phyloP scores from a whole-genome alignment of 2,113 vertebrate species.

The Cynoglossus semilaevis region DNA sequence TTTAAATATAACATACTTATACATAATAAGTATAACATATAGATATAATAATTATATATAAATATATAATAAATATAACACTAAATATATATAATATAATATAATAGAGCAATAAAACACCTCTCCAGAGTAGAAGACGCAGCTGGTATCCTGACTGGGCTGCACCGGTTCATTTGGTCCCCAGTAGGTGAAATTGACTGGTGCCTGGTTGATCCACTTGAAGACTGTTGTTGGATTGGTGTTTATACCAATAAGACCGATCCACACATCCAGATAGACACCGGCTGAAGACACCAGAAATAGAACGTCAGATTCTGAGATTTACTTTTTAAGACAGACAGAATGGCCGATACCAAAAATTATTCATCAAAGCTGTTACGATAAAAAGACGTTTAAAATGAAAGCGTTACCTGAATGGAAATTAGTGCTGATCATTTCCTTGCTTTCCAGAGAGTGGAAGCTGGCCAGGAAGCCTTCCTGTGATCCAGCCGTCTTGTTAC shows the following conservation, averaged over 20 bases:
- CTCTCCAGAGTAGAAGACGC: conserved; percentile 85
- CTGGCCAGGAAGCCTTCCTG: conserved; percentile 75
- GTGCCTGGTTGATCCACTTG: conserved; percentile 80
- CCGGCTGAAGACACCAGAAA: conserved; percentile 58
- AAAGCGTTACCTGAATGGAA: conserved; percentile 77
- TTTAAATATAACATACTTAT: too few relatives aligned
- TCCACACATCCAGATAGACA: conserved; percentile 79
- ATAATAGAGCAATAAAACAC: conserved; percentile 58
- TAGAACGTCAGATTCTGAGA: not conserved
- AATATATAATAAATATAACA: too few relatives aligned
- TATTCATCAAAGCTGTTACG: too few relatives aligned
- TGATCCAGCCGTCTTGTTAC: conserved; percentile 62
- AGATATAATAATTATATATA: too few relatives aligned
- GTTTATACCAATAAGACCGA: conserved; percentile 78
- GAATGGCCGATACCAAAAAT: too few relatives aligned
- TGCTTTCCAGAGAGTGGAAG: conserved; percentile 85
- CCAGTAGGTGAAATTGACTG: conserved; percentile 88
- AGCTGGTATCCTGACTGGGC: conserved; percentile 75
- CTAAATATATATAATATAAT: too few relatives aligned
- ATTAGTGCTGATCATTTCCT: conserved; percentile 82
- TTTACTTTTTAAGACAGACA: not conserved
- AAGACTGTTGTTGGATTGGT: conserved; percentile 71
- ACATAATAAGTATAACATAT: too few relatives aligned
- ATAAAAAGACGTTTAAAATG: too few relatives aligned
- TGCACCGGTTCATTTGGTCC: conserved; percentile 79